Evolutionary conservation across 2,797 vertebrate species (phyloP), one percentile per base, ranked within the genome.

Genomic region (Microctenopoma stevenorrisi): DNA sequence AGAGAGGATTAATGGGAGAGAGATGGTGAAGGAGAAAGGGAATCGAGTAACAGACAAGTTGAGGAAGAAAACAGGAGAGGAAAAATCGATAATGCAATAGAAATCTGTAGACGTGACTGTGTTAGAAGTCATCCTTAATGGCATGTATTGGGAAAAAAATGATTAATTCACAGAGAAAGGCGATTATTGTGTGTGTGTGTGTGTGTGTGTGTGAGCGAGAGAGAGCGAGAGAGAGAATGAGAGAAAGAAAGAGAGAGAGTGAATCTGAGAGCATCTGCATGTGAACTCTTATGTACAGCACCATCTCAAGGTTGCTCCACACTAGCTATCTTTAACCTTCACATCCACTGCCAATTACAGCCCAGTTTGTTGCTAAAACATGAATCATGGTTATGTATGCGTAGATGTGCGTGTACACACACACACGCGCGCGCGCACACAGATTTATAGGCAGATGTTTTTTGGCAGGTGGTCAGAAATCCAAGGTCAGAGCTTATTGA

Each of bases 31-130:
- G 51, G 38, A 80, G 64, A 83, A 65, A 48, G n/a, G 13, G 46
- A 46, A 65, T 53, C 68, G 68, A 78, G 74, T 73, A 76, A 75
- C 6, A 44, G 70, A 74, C 13, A 28, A 64, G 61, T 55, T 58
- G 62, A 77, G 71, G 79, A 81, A 62, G 71, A 86, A 84, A 78
- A 83, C 58, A 71, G 48, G 57, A 82, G 69, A 77, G 72, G 64
- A 69, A 62, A 70, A 88, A 90, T 89, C 81, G 56, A 92, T 91
- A 91, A 84, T 81, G 83, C 83, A 92, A 89, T 89, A 89, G 80
- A 90, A 88, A 88, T 88, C 83, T 82, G 66, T 26, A 76, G 80
- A 89, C 67, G 65, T 83, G 83, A 84, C 84, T 84, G 74, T 79
- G 79, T 88, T 88, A 81, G 77, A 79, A 89, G 77, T 84, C 63